These are phyloP conservation scores for Arctopsyche grandis DNA, from an alignment of 1,140 invertebrate species.

Conservation along the genomic window DNA sequence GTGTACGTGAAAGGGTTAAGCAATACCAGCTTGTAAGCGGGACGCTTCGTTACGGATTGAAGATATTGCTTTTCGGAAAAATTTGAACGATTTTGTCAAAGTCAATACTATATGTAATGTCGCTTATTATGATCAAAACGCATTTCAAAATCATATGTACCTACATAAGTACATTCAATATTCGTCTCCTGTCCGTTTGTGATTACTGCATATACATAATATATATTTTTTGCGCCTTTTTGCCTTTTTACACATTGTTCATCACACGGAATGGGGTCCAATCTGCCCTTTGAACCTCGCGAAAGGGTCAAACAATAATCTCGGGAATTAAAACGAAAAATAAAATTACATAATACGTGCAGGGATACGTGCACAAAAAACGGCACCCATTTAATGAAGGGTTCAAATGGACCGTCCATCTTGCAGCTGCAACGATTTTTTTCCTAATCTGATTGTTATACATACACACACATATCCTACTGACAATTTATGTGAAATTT, in stretches of 20 bases:
- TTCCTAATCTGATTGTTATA: conserved; percentile 25
- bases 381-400: conserved; percentile 40
- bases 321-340: conserved; percentile 43
- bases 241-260: conserved; percentile 34
- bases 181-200: background rate
- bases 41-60: conserved; percentile 10
- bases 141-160: no score
- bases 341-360: conserved; percentile 39
- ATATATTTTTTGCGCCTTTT: conserved; percentile 30
- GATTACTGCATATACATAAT: no score
- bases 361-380: conserved; percentile 1
- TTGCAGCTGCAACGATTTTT: conserved; percentile 38
- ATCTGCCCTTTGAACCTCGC: conserved; percentile 38
- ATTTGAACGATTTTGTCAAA: no score
- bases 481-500: background rate
- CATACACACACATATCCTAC: background rate
- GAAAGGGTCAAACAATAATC: conserved; percentile 42
- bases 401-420: conserved; percentile 44
- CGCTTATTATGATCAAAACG: no score
- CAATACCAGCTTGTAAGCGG: conserved; percentile 41
- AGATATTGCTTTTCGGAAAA: conserved; percentile 21
- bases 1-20: conserved; percentile 43
- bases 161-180: background rate
- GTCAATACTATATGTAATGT: no score
- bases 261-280: conserved; percentile 3